phyloP scores from a whole-genome alignment of 2,113 vertebrate species.

The Malurus cyaneus region DNA sequence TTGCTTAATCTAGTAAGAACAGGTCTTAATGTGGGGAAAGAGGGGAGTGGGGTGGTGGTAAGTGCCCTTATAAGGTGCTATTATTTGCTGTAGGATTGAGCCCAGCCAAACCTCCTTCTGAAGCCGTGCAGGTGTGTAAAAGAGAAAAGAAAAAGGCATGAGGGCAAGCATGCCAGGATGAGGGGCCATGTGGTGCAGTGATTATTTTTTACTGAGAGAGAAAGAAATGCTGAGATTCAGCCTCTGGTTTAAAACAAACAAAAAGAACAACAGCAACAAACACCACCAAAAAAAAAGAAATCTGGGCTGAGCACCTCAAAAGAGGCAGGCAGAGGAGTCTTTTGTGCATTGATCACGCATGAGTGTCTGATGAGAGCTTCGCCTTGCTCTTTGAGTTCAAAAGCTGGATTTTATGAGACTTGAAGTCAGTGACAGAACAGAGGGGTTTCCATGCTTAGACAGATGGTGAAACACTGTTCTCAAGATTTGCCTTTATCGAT shows the following conservation, averaged over 20 bases:
- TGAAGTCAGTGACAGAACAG: neutral
- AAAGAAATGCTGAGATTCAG: neutral
- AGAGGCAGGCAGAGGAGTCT: neutral
- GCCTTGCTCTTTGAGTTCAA: neutral
- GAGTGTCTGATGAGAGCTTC: neutral
- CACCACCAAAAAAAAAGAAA: neutral
- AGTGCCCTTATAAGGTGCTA: neutral
- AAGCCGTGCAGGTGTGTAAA: neutral
- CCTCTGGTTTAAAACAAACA: neutral
- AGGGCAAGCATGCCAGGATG: neutral
- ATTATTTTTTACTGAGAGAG: neutral
- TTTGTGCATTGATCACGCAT: rapidly evolving
- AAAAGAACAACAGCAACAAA: neutral
- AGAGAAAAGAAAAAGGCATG: neutral
- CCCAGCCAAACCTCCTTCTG: neutral
- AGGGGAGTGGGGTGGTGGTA: neutral
- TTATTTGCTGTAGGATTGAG: neutral
- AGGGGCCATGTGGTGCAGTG: neutral
- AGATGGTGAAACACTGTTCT: neutral
- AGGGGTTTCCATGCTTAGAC: neutral
- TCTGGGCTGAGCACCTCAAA: neutral
- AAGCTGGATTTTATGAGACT: neutral
- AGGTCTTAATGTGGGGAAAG: neutral
- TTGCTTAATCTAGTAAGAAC: neutral
- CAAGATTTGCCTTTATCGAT: neutral